Evolutionary conservation across 2,888 invertebrate species (phyloP).

Genomic region (Metalampra italica): DNA sequence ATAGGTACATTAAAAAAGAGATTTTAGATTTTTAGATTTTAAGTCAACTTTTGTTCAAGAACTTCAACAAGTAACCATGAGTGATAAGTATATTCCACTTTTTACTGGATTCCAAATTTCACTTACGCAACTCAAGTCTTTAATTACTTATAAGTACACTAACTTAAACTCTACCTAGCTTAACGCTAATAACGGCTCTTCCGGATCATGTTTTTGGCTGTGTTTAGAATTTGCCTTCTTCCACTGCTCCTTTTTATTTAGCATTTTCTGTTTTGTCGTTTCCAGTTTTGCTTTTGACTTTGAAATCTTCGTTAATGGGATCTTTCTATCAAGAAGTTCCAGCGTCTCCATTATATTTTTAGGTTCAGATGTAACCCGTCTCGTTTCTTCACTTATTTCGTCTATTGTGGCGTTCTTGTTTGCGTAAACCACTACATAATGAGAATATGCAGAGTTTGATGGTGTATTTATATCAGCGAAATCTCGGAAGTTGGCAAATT

Average conservation of each 20-base stretch:
- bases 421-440: slow-evolving; percentile 90
- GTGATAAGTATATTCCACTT: slow-evolving; percentile 30
- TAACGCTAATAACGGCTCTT: slow-evolving; percentile 82
- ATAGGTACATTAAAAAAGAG: too few relatives aligned
- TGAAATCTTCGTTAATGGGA: slow-evolving; percentile 62
- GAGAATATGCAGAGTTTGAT: slow-evolving; percentile 87
- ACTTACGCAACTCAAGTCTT: slow-evolving; percentile 68
- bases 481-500: slow-evolving; percentile 93
- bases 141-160: slow-evolving; percentile 43
- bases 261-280: slow-evolving; percentile 62
- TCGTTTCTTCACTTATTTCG: slow-evolving; percentile 66
- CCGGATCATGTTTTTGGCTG: slow-evolving; percentile 70
- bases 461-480: slow-evolving; percentile 94
- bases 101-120: slow-evolving; percentile 28
- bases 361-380: slow-evolving; percentile 75
- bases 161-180: slow-evolving; percentile 68
- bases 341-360: slow-evolving; percentile 91
- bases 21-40: too few relatives aligned
- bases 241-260: slow-evolving; percentile 68
- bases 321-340: slow-evolving; percentile 82
- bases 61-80: slow-evolving; percentile 26
- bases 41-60: background rate
- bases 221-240: slow-evolving; percentile 60
- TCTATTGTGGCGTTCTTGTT: slow-evolving; percentile 85
- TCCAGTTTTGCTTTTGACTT: slow-evolving; percentile 83